Evolutionary conservation across 1,140 invertebrate species (phyloP), one percentile per base, ranked within the genome.

Genomic region (Drosophila pruinosa): DNA sequence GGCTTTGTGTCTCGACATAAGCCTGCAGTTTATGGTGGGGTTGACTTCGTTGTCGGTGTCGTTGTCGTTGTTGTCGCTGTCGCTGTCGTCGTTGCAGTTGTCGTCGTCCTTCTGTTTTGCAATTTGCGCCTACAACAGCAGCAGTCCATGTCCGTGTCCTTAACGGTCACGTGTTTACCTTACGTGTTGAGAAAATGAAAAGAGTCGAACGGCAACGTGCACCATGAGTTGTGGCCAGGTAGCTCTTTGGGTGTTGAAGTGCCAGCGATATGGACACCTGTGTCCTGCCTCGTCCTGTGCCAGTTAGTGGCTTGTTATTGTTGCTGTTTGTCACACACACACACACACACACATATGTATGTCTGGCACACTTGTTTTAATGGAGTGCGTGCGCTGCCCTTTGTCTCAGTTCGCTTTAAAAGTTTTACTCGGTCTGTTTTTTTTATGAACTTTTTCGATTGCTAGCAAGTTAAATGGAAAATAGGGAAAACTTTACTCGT

Each of bases 181-280:
- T 86, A 86, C 81, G 81, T 86, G 81, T 86, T 88, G 81, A 86
- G 81, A 86, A 86, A 86, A 86, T 86, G 81, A 86, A 88, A 85
- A 81, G 78, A 53, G 50, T 48, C 43, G 14, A 28, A 68, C 61
- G 48, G 63, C 39, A 22, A 7, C 31, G 57, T 12, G 17, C 54
- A 53, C 31, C 21, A 10, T 14, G 36, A 24, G 43, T 41, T 54
- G 56, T 41, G 31, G 41, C 8, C 28, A 15, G 48, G 34, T 26
- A 59, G 67, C 50, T 68, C 59, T 48, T 61, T 67, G 80, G 82
- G 81, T 86, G 81, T 86, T 86, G 81, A 86, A 88, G 81, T 75
- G 70, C 71, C 61, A 65, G 61, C 81, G 82, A 86, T 82, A 88
- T 72, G 79, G 82, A 86, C 81, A 86, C 81, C 81, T 86, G 81